phyloP scores from a whole-genome alignment of 2,888 invertebrate species.

The Hypolimnas misippus region DNA sequence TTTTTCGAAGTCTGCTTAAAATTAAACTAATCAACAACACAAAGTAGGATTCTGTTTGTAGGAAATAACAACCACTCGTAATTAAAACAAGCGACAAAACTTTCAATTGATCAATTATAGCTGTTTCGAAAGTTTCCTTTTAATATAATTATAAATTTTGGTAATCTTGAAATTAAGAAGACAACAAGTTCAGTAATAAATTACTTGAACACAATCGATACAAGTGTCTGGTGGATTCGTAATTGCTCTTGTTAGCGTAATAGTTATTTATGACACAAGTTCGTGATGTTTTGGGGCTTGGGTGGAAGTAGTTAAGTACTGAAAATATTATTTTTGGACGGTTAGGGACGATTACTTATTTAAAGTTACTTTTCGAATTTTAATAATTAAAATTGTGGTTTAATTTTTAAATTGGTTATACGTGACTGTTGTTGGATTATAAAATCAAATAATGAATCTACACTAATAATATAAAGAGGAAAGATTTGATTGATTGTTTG shows the following conservation, averaged over 20 bases:
- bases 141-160: slow-evolving; percentile 14
- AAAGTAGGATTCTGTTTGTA: neutral
- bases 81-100: slow-evolving; percentile 16
- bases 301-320: neutral
- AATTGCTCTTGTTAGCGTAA: slow-evolving; percentile 21
- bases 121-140: slow-evolving; percentile 14
- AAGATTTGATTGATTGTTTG: no score
- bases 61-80: neutral
- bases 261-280: slow-evolving; percentile 30
- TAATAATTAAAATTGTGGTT: no score
- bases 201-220: slow-evolving; percentile 24
- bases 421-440: no score
- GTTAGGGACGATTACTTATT: no score
- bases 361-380: no score
- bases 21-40: neutral
- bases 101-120: slow-evolving; percentile 18
- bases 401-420: no score
- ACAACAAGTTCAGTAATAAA: slow-evolving; percentile 34
- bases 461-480: no score
- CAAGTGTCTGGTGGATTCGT: slow-evolving; percentile 16
- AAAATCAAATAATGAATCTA: no score
- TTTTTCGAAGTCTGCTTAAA: no score
- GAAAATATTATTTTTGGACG: no score
- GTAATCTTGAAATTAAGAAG: slow-evolving; percentile 13
- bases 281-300: slow-evolving; percentile 2